These are phyloP conservation scores for Drosophila anomelani DNA, from an alignment of 2,888 invertebrate genomes.

Conservation along the genomic window DNA sequence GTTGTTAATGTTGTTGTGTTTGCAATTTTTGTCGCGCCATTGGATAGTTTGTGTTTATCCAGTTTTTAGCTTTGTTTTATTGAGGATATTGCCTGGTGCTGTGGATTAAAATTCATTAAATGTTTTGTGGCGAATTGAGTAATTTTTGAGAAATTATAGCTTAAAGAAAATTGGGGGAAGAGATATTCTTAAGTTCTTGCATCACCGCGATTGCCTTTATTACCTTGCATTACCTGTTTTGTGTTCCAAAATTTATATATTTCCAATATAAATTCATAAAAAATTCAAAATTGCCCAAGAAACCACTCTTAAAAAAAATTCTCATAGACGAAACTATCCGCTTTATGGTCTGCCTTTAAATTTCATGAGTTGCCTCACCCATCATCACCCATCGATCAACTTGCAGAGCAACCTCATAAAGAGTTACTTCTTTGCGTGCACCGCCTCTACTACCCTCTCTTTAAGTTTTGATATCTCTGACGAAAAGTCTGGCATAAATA, in stretches of 20 bases:
- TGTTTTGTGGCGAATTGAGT: constrained; percentile 37
- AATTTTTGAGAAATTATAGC: constrained; percentile 32
- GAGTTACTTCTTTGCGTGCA: constrained; percentile 1
- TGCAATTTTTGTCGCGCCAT: constrained; percentile 45
- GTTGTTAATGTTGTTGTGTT: constrained; percentile 22
- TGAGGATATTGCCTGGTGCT: constrained; percentile 5
- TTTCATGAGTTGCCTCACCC: neutral
- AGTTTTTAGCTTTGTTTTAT: constrained; percentile 28
- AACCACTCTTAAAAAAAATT: neutral
- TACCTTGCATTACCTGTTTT: neutral
- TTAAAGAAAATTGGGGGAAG: neutral
- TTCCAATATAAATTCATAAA: neutral
- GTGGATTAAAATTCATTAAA: constrained; percentile 52
- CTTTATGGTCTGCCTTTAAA: constrained; percentile 2
- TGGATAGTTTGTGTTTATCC: constrained; percentile 31
- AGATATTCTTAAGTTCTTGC: neutral
- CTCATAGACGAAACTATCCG: neutral
- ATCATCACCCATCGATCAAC: constrained; percentile 16
- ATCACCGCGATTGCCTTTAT: neutral
- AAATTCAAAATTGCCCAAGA: neutral
- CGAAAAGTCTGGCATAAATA: constrained; percentile 38
- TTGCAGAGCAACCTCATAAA: constrained; percentile 12
- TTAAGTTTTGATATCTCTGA: constrained; percentile 15
- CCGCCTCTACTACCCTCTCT: neutral
- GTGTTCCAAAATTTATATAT: neutral